A percentile compares a stretch with the other conserved stretches of the same genome.
These are phyloP conservation scores for Zaprionus ghesquierei DNA, from an alignment of 1,140 invertebrate genomes.

Conservation along the genomic window DNA sequence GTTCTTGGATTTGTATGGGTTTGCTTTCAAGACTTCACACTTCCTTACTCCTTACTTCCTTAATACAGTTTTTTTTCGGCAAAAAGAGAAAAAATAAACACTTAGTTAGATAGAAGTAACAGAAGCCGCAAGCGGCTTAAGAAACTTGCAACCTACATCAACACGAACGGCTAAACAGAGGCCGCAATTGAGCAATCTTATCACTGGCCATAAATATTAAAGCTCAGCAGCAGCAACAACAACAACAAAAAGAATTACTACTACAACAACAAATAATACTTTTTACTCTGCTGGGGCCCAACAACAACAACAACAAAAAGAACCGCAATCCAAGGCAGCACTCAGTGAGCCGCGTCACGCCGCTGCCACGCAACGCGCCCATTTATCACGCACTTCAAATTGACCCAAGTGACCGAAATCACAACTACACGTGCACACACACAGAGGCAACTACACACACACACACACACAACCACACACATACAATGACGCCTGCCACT, in stretches of 20 bases:
- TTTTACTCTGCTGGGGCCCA: neutral
- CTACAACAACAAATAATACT: constrained; percentile 23
- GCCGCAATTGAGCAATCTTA: constrained; percentile 74
- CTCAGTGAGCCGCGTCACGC: constrained; percentile 34
- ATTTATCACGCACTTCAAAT: constrained; percentile 75
- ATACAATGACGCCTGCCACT: neutral
- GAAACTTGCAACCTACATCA: constrained; percentile 75
- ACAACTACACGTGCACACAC: constrained; percentile 3
- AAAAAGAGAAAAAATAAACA: constrained; percentile 3
- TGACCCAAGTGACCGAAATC: constrained; percentile 69
- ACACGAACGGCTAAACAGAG: constrained; percentile 57
- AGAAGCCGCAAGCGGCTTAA: constrained; percentile 53
- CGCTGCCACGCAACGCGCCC: constrained; percentile 65
- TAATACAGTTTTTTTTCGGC: too few species aligned
- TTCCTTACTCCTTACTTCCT: too few species aligned
- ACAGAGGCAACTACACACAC: constrained; percentile 4
- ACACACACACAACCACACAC: constrained; percentile 13
- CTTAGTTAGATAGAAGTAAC: constrained; percentile 20
- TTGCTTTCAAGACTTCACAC: too few species aligned
- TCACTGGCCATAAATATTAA: constrained; percentile 75
- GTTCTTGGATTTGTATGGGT: too few species aligned
- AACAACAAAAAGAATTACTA: neutral
- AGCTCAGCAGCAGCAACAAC: constrained; percentile 56
- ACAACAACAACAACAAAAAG: constrained; percentile 19
- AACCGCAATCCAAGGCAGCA: constrained; percentile 33